Base-by-base conservation (phyloP, 2,888 invertebrate species). In the Nysson spinosus region DNA sequence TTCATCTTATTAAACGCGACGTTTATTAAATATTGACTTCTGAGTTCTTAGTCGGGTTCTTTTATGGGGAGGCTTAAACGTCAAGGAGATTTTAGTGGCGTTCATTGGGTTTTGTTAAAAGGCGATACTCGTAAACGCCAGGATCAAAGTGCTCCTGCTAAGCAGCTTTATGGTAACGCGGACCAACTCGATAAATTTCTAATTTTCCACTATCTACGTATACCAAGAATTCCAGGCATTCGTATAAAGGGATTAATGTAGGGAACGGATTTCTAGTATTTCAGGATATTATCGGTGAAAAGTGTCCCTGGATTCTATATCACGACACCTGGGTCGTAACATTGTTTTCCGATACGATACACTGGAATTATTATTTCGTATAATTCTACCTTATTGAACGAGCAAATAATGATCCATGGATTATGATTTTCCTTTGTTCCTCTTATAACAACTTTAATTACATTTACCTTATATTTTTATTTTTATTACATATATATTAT, bases 131-230 rank as follows among this genome's bases (percentile, higher is more conserved):
- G 49, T 61, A 73, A 71, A 64, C 63, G 64, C 35, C 49, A 39
- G 57, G 61, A 71, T 68, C 70, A 70, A 56, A 60, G 35, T 42
- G 51, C 40, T 61, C 49, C 67, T 50, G 49, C 19, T 52, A 54
- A 39, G 39, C 47, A 35, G 24, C 51, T 46, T 37, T 16, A 49
- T 54, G 49, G 35, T 58, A n/a, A 39, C 54, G 20, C 42, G 44
- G n/a, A 30, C 35, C 37, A 35, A 57, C 69, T 72, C 69, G 64
- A 74, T 74, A 74, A 75, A 75, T 75, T 75, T 63, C 63, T 63
- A 74, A 75, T 72, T 75, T 72, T 26, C 69, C 50, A 57, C 50
- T 68, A 70, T 55, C 43, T 50, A 34, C 43, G 43, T 39, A 44
- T 40, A 46, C 34, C 35, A 16, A n/a, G 35, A n/a, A 55, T 50